Evolutionary conservation across 2,797 vertebrate genomes (phyloP).

Genomic region (Telmatherina bonti): DNA sequence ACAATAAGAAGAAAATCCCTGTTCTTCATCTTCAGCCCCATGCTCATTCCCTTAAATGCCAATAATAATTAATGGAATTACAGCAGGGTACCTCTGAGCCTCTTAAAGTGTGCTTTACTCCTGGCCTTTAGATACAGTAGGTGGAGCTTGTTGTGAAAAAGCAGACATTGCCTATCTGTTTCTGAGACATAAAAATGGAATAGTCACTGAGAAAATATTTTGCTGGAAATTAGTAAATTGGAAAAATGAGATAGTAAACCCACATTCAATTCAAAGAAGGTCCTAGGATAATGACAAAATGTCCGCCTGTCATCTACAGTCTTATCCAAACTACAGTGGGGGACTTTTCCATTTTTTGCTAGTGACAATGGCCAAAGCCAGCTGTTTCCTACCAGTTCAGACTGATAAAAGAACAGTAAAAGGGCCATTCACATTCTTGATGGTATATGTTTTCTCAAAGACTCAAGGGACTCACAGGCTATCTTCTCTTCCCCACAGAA

Average conservation of each 20-base stretch:
- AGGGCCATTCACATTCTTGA: conserved; percentile 39
- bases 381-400: conserved; percentile 47
- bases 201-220: background rate
- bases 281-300: conserved; percentile 23
- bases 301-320: conserved; percentile 34
- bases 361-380: conserved; percentile 53
- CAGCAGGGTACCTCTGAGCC: conserved; percentile 75
- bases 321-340: conserved; percentile 39
- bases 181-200: background rate
- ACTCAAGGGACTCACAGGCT: conserved; percentile 58
- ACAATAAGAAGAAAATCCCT: conserved; percentile 72
- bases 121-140: conserved; percentile 64
- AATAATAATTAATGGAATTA: conserved; percentile 83
- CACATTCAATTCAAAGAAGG: conserved; percentile 12
- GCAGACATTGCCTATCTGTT: background rate
- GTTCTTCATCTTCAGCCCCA: conserved; percentile 61
- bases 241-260: conserved; percentile 9
- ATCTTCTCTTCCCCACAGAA: conserved; percentile 54
- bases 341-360: conserved; percentile 42
- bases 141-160: conserved; percentile 35
- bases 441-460: conserved; percentile 70
- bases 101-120: conserved; percentile 78
- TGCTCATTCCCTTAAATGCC: conserved; percentile 79
- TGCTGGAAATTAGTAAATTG: conserved; percentile 15
- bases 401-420: conserved; percentile 60